Percentiles rank a stretch among this genome's conserved stretches.
These are phyloP conservation scores for Crossocerus cetratus DNA, from an alignment of 2,888 invertebrate species.

Conservation along the genomic window DNA sequence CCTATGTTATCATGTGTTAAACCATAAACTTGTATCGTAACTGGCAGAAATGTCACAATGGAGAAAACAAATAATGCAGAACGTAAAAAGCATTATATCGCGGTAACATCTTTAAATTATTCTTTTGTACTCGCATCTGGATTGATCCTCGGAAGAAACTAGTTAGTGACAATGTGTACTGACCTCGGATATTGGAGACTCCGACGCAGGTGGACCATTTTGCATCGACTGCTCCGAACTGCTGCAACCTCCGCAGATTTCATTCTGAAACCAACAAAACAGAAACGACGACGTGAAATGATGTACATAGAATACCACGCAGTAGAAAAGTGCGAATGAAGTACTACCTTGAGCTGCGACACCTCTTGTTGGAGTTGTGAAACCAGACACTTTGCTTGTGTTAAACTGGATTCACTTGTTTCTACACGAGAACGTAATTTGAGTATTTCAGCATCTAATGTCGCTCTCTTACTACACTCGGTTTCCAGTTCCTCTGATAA, in stretches of 20 bases:
- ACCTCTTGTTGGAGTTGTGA: conserved; percentile 67
- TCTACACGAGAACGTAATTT: conserved; percentile 65
- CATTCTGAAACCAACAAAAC: conserved; percentile 55
- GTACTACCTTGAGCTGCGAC: conserved; percentile 66
- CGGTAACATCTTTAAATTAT: conserved; percentile 4
- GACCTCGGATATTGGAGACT: conserved; percentile 73
- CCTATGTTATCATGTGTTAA: no score
- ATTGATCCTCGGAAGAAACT: conserved; percentile 15
- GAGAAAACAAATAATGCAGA: no score
- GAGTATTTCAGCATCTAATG: conserved; percentile 62
- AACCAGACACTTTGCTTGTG: conserved; percentile 61
- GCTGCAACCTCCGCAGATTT: conserved; percentile 64
- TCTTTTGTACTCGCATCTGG: no score
- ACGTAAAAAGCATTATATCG: no score
- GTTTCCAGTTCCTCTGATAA: conserved; percentile 78
- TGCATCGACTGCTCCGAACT: conserved; percentile 68
- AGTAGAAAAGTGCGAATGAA: background rate
- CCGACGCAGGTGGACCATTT: conserved; percentile 70
- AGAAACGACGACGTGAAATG: background rate
- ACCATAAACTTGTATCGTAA: no score
- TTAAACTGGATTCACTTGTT: conserved; percentile 61
- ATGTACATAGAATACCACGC: background rate
- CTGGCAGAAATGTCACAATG: no score
- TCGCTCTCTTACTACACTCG: conserved; percentile 63
- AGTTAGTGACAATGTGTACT: conserved; percentile 57